phyloP scores from a whole-genome alignment of 1,140 invertebrate genomes.

The Lanistes nyassanus region DNA sequence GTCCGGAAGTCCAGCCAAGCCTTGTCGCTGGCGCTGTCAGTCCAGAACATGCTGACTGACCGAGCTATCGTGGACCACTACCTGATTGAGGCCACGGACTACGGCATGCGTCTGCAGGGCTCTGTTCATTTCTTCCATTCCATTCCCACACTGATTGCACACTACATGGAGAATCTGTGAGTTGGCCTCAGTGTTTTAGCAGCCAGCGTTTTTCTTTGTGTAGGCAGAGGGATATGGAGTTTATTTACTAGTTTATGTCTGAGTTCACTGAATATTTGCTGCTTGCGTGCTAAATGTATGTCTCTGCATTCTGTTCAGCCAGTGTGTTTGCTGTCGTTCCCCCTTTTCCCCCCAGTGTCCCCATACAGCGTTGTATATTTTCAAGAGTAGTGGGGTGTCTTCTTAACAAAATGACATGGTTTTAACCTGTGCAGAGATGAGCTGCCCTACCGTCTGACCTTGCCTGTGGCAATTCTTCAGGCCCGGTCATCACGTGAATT shows the following conservation, averaged over 20 bases:
- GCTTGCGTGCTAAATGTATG: neutral
- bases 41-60: conserved; percentile 84
- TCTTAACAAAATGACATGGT: too few species aligned
- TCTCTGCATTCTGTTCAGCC: too few species aligned
- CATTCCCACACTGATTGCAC: conserved; percentile 89
- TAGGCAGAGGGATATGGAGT: neutral
- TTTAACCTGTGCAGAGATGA: conserved; percentile 80
- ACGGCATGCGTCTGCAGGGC: conserved; percentile 87
- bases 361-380: too few species aligned
- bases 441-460: conserved; percentile 86
- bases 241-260: neutral
- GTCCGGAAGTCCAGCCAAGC: conserved; percentile 92
- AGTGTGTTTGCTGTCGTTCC: too few species aligned
- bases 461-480: conserved; percentile 77
- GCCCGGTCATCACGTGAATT: conserved; percentile 90
- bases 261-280: neutral
- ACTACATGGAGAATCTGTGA: conserved; percentile 93
- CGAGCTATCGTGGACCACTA: conserved; percentile 95
- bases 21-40: conserved; percentile 93
- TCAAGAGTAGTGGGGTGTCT: too few species aligned
- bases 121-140: conserved; percentile 92
- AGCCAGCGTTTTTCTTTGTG: neutral
- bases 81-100: conserved; percentile 84
- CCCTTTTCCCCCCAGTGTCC: too few species aligned
- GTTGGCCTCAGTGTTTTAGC: conserved; percentile 43